phyloP scores from a whole-genome alignment of 2,888 invertebrate species.

The Protonemura montana region DNA sequence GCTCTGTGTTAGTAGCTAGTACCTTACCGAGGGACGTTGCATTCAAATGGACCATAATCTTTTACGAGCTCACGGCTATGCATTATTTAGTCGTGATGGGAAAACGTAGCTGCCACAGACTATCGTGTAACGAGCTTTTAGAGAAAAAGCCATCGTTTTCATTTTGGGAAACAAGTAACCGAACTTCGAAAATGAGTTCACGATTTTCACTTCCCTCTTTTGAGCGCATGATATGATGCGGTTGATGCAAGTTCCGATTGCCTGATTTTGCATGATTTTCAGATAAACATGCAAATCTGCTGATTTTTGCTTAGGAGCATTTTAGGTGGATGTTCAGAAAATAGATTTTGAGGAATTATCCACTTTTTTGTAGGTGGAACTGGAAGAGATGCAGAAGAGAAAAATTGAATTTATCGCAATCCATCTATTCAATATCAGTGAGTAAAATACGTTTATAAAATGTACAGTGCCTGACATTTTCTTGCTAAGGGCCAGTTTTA shows the following conservation, averaged over 20 bases:
- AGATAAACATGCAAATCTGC: constrained; percentile 4
- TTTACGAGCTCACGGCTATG: not conserved
- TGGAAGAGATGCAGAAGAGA: too few relatives aligned
- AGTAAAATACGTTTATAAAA: too few relatives aligned
- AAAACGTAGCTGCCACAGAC: not conserved
- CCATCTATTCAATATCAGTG: too few relatives aligned
- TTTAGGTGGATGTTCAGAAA: too few relatives aligned
- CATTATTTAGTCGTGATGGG: not conserved
- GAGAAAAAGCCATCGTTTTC: not conserved
- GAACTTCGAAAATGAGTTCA: not conserved
- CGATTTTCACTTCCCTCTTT: not conserved
- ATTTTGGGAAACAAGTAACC: not conserved
- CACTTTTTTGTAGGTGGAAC: too few relatives aligned
- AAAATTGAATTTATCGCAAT: too few relatives aligned
- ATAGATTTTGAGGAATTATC: too few relatives aligned
- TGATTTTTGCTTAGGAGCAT: not conserved
- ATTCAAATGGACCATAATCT: constrained; percentile 1
- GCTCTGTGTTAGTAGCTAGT: not conserved
- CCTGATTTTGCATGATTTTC: constrained; percentile 9
- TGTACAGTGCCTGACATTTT: too few relatives aligned
- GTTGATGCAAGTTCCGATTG: not conserved
- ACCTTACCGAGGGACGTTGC: not conserved
- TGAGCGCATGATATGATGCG: not conserved
- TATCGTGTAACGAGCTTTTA: not conserved
- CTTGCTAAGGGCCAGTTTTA: too few relatives aligned